Evolutionary conservation across 2,113 vertebrate species (phyloP), one percentile per base, ranked within the genome.

Genomic region (Elephas maximus): DNA sequence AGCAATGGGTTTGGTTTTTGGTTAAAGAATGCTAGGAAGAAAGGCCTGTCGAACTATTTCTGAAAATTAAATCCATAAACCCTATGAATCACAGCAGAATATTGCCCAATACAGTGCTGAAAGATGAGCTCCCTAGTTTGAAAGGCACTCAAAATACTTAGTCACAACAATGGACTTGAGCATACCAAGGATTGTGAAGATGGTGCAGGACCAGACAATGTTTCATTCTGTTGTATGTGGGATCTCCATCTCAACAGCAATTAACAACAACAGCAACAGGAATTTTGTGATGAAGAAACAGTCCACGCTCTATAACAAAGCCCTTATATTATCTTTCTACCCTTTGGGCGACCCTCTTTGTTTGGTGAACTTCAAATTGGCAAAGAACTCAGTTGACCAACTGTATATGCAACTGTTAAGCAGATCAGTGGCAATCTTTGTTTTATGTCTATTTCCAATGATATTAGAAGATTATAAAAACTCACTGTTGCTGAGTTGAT

Each of bases 391-490:
- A 94, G 76, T 81, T 92, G 69, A 87, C 44, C 69, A 41, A 81
- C 69, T 92, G 12, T 78, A 1, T 73, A 30, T 44, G 10, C 20
- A 93, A 53, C 63, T 89, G 15, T 74, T 97, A 76, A 93, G 41
- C 11, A 97, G 44, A 79, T 2, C 8, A 78, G 30, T 67, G 48
- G 21, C 11, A 90, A 77, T 74, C 73, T 85, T 95, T 94, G 41
- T 65, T 89, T 83, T 86, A 37, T 37, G 57, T 23, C 2, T 37
- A 86, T 30, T 88, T 92, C 41, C 41, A 85, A 88, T 30, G 81
- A 89, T 33, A 78, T 20, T 0, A 92, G 90, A 97, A 92, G 90
- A 97, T 74, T 81, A 86, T 60, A 63, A 91, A 78, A 44, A 57
- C 53, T 14, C 53, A 57, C 53, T 57, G 15, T 14, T 57, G 53